A percentile compares a stretch with the other conserved stretches of the same genome.
Evolutionary conservation across 2,797 vertebrate genomes (phyloP).

Genomic region (Danio aesculapii): DNA sequence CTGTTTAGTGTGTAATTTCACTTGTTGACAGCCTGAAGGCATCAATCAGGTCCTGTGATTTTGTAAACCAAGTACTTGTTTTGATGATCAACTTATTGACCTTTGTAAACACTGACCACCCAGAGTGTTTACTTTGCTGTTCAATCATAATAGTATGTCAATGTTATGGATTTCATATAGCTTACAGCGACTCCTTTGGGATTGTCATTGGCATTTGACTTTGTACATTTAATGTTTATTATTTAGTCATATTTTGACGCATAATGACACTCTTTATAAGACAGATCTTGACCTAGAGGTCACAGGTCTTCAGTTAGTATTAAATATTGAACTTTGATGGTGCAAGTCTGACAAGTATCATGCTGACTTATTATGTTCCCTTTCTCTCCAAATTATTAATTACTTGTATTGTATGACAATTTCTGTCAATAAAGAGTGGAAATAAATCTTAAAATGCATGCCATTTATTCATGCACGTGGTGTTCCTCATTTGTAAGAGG

Average conservation of each 20-base stretch:
- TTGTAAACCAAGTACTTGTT: not conserved
- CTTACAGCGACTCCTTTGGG: not conserved
- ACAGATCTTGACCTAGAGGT: not conserved
- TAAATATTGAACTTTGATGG: not conserved
- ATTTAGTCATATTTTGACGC: not conserved
- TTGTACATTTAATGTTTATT: not conserved
- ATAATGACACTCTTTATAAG: not conserved
- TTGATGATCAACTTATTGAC: not conserved
- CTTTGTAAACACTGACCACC: not conserved
- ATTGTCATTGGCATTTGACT: not conserved
- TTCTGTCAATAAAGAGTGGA: not conserved
- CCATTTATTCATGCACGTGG: not conserved
- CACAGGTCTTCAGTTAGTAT: not conserved
- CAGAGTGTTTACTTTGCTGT: not conserved
- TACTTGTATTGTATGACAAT: not conserved
- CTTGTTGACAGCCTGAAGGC: conserved; percentile 6
- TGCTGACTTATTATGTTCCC: not conserved
- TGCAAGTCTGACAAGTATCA: not conserved
- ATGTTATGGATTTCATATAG: not conserved
- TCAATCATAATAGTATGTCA: not conserved
- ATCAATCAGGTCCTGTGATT: not conserved
- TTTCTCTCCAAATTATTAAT: not conserved
- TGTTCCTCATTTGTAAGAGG: not conserved
- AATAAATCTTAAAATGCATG: not conserved
- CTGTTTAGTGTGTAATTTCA: conserved; percentile 18